Conservation (phyloP, 1,140 invertebrate species). For the Trachymyrmex septentrionalis region DNA sequence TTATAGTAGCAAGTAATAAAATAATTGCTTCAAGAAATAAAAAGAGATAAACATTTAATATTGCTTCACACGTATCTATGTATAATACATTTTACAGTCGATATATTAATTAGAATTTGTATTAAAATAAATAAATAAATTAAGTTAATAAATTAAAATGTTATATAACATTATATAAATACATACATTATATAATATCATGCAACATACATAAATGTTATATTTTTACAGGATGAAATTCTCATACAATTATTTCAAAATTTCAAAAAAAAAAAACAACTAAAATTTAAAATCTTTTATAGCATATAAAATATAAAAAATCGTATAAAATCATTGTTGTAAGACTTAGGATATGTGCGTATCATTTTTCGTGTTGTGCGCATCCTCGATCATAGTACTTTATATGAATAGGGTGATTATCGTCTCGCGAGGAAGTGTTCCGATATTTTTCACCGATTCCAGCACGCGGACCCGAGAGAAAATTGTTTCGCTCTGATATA, state of each 20-base stretch:
- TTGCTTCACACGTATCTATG: not conserved
- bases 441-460: conserved; percentile 43
- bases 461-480: conserved; percentile 14
- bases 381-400: conserved; percentile 7
- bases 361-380: conserved; percentile 63
- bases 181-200: no score
- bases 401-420: conserved; percentile 23
- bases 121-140: not conserved
- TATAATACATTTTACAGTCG: not conserved
- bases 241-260: not conserved
- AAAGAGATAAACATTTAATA: not conserved
- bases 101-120: not conserved
- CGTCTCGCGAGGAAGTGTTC: conserved; percentile 21
- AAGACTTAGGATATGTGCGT: conserved; percentile 30
- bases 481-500: conserved; percentile 57
- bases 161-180: not conserved
- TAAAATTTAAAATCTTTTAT: not conserved
- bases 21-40: not conserved
- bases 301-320: not conserved
- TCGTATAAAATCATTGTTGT: not conserved
- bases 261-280: not conserved
- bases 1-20: not conserved
- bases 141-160: not conserved
- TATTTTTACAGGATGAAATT: not conserved
- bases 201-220: no score